Evolutionary conservation across 2,113 vertebrate genomes (phyloP).

Genomic region (Chelonoidis abingdonii): DNA sequence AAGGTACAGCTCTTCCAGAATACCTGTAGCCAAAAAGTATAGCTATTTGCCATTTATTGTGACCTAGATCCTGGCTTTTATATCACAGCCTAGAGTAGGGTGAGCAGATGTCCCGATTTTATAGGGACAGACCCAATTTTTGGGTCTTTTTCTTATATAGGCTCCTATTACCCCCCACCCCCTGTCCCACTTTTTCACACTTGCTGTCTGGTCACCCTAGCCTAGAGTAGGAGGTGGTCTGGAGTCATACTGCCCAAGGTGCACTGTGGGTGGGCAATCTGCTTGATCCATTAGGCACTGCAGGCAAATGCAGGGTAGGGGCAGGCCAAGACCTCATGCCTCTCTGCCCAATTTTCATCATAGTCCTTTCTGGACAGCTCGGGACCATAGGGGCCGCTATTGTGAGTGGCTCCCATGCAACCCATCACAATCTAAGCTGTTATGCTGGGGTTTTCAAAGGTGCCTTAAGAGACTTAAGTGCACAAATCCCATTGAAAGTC

Average conservation of each 20-base stretch:
- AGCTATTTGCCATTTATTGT: neutral
- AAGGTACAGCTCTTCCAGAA: neutral
- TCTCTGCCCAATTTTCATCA: neutral
- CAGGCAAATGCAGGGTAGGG: neutral
- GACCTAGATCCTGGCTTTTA: neutral
- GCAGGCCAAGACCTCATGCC: neutral
- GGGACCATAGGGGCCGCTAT: neutral
- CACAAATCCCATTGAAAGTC: neutral
- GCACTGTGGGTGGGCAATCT: neutral
- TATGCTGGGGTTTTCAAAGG: neutral
- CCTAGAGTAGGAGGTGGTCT: neutral
- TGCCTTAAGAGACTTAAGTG: neutral
- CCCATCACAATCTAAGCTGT: neutral
- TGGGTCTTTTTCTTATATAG: too few relatives aligned
- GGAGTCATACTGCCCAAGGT: neutral
- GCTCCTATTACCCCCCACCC: too few relatives aligned
- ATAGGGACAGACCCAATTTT: too few relatives aligned
- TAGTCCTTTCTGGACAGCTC: neutral
- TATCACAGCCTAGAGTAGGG: neutral
- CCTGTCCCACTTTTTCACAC: too few relatives aligned
- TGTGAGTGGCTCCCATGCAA: accelerated
- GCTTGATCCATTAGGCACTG: neutral
- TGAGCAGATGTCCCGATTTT: too few relatives aligned
- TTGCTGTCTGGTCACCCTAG: neutral
- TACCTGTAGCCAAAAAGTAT: neutral